Evolutionary conservation across 2,797 vertebrate species (phyloP).

Genomic region (Paedocypris micromegethes): DNA sequence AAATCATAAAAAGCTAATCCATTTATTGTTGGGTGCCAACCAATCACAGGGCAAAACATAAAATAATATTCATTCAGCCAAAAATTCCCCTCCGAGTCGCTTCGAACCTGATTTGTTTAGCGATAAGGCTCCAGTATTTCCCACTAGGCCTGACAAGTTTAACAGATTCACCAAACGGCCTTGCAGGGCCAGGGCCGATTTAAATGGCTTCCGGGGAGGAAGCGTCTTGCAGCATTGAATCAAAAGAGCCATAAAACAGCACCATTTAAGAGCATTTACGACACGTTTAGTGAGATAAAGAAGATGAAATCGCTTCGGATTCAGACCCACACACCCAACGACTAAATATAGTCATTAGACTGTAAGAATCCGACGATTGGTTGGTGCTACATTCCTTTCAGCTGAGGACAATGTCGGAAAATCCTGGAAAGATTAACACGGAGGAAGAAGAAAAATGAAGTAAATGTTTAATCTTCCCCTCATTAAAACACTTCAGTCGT

Average conservation of each 20-base stretch:
- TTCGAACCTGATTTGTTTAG: too few species aligned
- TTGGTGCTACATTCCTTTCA: constrained; percentile 20
- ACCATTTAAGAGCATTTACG: constrained; percentile 36
- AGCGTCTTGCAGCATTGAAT: constrained; percentile 19
- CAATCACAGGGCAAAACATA: too few species aligned
- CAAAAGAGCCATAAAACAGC: constrained; percentile 38
- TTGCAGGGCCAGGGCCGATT: constrained; percentile 2
- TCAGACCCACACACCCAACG: constrained; percentile 21
- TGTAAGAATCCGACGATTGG: constrained; percentile 3
- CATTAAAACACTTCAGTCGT: constrained; percentile 8
- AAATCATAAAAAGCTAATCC: too few species aligned
- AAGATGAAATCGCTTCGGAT: constrained; percentile 21
- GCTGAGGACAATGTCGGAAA: constrained; percentile 20
- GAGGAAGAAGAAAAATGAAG: not conserved
- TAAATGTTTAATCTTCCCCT: constrained; percentile 11
- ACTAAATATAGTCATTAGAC: constrained; percentile 29
- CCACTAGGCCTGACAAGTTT: not conserved
- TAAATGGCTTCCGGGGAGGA: constrained; percentile 32
- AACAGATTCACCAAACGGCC: not conserved
- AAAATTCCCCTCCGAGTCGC: too few species aligned
- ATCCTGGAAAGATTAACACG: constrained; percentile 15
- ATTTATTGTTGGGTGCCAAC: too few species aligned
- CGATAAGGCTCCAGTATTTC: too few species aligned
- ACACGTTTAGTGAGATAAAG: constrained; percentile 14
- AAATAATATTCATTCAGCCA: too few species aligned